Percentiles rank a stretch among this genome's conserved stretches.
Evolutionary conservation across 2,113 vertebrate species (phyloP).

Genomic region (Myiopsitta monachus): DNA sequence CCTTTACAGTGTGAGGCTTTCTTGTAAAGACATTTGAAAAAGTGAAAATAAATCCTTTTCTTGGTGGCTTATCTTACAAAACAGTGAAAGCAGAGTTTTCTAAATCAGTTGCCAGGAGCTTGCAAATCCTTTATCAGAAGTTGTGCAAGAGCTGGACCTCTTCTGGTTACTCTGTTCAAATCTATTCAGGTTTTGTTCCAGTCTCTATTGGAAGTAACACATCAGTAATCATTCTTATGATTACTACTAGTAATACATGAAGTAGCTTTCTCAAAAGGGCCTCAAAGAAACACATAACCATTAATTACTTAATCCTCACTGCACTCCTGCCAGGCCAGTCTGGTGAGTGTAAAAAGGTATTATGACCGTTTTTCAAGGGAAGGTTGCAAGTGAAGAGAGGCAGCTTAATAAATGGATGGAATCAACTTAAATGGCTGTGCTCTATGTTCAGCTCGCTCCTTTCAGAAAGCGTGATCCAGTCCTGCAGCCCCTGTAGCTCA

Average conservation of each 20-base stretch:
- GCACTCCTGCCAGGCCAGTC: not conserved
- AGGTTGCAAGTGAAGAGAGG: not conserved
- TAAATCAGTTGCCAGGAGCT: not conserved
- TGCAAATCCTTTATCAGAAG: conserved; percentile 10
- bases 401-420: not conserved
- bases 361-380: not conserved
- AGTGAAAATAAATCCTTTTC: not conserved
- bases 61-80: conserved; percentile 17
- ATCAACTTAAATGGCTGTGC: not conserved
- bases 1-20: not conserved
- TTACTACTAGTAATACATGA: not conserved
- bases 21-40: not conserved
- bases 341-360: not conserved
- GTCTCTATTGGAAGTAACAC: not conserved
- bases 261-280: not conserved
- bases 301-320: conserved; percentile 4
- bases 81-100: not conserved
- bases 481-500: not conserved
- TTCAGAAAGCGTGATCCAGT: fast-evolving
- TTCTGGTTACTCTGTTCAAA: not conserved
- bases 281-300: not conserved
- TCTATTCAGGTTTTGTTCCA: not conserved
- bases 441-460: not conserved
- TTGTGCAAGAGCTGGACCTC: not conserved
- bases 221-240: not conserved